phyloP scores from a whole-genome alignment of 2,113 vertebrate species.

The Sciurus niger region DNA sequence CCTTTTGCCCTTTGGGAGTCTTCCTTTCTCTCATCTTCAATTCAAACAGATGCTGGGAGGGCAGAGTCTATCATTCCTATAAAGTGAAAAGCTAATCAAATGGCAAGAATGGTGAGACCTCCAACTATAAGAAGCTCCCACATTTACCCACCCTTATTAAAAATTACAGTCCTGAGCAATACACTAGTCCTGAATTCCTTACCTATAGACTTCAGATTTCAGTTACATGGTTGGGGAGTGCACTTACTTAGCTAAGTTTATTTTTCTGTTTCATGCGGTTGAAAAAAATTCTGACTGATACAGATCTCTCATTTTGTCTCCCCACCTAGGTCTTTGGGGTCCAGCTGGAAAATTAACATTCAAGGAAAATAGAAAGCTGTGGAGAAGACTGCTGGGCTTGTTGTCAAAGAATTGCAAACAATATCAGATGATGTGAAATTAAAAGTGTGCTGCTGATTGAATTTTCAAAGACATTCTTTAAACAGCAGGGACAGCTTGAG shows the following conservation, averaged over 20 bases:
- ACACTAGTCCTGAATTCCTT: neutral
- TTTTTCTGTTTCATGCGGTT: neutral
- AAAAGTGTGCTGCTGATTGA: no score
- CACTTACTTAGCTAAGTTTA: neutral
- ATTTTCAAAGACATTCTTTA: no score
- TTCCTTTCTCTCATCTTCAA: neutral
- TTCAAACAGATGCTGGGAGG: neutral
- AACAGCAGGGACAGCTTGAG: no score
- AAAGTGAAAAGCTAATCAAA: neutral
- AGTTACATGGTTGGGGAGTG: neutral
- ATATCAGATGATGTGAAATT: no score
- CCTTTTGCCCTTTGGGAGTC: neutral
- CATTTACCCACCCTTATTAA: neutral
- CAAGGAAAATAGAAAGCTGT: neutral
- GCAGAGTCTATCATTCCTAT: neutral
- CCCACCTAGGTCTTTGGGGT: neutral
- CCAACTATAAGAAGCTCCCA: neutral
- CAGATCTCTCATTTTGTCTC: neutral
- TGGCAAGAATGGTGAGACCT: neutral
- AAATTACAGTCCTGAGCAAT: neutral
- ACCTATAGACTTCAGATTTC: neutral
- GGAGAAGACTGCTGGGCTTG: no score
- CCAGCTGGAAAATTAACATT: conserved; percentile 59
- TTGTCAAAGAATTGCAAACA: no score
- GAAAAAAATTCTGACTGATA: conserved; percentile 34